These are phyloP conservation scores for Rutpela maculata DNA, from an alignment of 2,888 invertebrate genomes.

Conservation along the genomic window DNA sequence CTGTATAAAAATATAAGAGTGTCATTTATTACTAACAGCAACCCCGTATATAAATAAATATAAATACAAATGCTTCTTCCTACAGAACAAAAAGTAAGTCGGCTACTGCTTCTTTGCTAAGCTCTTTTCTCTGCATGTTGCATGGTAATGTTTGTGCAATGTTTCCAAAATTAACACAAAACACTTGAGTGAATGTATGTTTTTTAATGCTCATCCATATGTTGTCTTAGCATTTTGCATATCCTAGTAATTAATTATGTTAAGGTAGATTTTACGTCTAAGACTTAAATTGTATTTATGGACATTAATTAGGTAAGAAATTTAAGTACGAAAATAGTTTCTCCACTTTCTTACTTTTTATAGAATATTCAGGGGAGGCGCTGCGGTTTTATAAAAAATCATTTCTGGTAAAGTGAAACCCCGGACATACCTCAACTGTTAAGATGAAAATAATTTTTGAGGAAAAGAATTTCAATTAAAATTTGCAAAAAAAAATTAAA, in stretches of 20 bases:
- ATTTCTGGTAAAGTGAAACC: too few relatives aligned
- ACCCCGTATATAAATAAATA: constrained; percentile 19
- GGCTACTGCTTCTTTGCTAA: constrained; percentile 55
- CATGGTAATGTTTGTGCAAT: constrained; percentile 3
- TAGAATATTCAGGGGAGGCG: too few relatives aligned
- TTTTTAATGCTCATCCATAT: background rate
- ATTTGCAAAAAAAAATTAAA: too few relatives aligned
- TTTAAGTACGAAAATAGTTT: too few relatives aligned
- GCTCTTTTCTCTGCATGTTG: constrained; percentile 50
- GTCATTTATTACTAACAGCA: constrained; percentile 32
- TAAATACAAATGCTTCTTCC: constrained; percentile 14
- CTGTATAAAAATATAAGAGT: constrained; percentile 10
- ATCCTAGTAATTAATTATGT: background rate
- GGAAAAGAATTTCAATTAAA: too few relatives aligned
- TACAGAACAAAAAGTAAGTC: constrained; percentile 27
- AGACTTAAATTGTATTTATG: background rate
- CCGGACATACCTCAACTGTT: too few relatives aligned
- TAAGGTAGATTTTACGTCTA: background rate
- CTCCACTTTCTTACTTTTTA: too few relatives aligned
- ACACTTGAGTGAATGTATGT: constrained; percentile 14
- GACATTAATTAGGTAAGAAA: too few relatives aligned
- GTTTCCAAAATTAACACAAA: constrained; percentile 8
- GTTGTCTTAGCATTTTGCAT: background rate
- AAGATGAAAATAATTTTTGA: too few relatives aligned
- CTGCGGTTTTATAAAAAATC: too few relatives aligned